These are phyloP conservation scores for Pseudonaja textilis DNA, from an alignment of 2,113 vertebrate species.

Conservation along the genomic window DNA sequence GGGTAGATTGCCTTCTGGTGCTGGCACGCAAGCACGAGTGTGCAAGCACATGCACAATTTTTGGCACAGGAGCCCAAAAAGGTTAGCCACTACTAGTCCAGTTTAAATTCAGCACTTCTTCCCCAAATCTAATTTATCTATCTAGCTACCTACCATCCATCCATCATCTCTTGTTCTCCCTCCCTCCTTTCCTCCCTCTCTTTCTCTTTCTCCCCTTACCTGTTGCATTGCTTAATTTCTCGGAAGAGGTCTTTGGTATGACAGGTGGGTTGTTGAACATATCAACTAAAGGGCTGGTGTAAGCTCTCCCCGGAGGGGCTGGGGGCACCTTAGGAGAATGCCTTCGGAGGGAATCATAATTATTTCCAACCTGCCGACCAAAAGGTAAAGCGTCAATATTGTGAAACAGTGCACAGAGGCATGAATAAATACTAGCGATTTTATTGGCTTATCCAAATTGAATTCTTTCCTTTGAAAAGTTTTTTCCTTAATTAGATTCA, in stretches of 20 bases:
- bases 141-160: too few species aligned
- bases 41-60: too few species aligned
- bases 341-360: slow-evolving; percentile 62
- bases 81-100: neutral
- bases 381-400: neutral
- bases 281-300: slow-evolving; percentile 84
- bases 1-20: too few species aligned
- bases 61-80: too few species aligned
- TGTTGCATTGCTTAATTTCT: slow-evolving; percentile 67
- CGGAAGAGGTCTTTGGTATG: slow-evolving; percentile 57
- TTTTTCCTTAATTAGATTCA: neutral
- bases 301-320: slow-evolving; percentile 78
- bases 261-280: slow-evolving; percentile 86
- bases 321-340: slow-evolving; percentile 77
- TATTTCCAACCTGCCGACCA: slow-evolving; percentile 57
- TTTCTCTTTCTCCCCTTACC: slow-evolving; percentile 62
- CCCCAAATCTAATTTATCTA: neutral
- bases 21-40: too few species aligned
- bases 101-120: neutral
- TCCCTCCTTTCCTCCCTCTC: too few species aligned
- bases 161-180: too few species aligned
- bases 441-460: neutral
- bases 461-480: neutral
- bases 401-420: neutral
- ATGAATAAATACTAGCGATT: neutral